Evolutionary conservation across 2,113 vertebrate species (phyloP).

Genomic region (Callionymus lyra): DNA sequence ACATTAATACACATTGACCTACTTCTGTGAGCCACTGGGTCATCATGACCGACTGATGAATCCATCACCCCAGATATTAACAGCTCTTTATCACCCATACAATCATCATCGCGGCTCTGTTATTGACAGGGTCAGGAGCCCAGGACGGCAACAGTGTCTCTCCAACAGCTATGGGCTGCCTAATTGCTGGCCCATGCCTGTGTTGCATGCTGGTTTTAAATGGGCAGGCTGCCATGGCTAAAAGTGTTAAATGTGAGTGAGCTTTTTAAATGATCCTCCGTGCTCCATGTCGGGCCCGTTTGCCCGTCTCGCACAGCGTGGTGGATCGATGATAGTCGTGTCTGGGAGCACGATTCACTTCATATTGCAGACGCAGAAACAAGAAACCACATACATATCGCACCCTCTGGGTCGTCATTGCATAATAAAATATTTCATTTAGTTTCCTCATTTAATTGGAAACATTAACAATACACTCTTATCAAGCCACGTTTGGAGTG

Average conservation of each 20-base stretch:
- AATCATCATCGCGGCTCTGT: conserved; percentile 35
- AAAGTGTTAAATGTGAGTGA: conserved; percentile 26
- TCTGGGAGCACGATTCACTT: conserved; percentile 9
- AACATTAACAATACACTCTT: too few relatives aligned
- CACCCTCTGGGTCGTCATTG: too few relatives aligned
- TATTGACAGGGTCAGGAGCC: conserved; percentile 40
- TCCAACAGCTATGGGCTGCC: conserved; percentile 24
- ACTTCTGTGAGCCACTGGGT: conserved; percentile 39
- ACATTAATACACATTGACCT: conserved; percentile 40
- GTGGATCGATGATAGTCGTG: conserved; percentile 3
- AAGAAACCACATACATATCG: too few relatives aligned
- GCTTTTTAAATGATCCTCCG: conserved; percentile 38
- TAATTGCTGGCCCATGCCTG: conserved; percentile 39
- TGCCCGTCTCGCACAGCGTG: conserved; percentile 18
- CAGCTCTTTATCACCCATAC: conserved; percentile 34
- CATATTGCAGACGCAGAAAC: too few relatives aligned
- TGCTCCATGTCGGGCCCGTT: conserved; percentile 22
- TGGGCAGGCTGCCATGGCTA: conserved; percentile 37
- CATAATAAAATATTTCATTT: not conserved
- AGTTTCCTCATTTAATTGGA: too few relatives aligned
- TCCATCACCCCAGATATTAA: conserved; percentile 41
- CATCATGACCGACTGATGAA: conserved; percentile 42
- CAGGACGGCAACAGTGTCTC: conserved; percentile 14
- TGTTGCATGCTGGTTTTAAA: conserved; percentile 23
- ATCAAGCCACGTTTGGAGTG: too few relatives aligned